A percentile compares a stretch with the other conserved stretches of the same genome.
These are phyloP conservation scores for Pseudocheirus occidentalis DNA, from an alignment of 2,797 vertebrate genomes.

Conservation along the genomic window DNA sequence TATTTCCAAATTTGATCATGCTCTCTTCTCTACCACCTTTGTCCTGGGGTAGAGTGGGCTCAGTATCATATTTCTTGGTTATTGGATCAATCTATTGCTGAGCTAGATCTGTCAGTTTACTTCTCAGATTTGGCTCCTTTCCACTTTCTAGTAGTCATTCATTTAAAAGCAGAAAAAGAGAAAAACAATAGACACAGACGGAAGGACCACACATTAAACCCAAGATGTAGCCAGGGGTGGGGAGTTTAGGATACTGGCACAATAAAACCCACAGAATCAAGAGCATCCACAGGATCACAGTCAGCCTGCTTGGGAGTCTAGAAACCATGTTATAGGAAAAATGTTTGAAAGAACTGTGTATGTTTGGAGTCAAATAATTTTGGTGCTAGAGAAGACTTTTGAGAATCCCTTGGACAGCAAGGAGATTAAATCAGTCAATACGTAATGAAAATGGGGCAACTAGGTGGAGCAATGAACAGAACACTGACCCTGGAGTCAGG, in stretches of 20 bases:
- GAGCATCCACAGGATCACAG: neutral
- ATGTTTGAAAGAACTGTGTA: neutral
- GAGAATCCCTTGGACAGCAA: neutral
- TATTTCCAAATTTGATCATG: neutral
- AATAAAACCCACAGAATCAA: neutral
- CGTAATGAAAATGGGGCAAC: neutral
- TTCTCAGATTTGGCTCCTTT: neutral
- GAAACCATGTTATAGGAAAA: neutral
- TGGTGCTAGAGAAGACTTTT: neutral
- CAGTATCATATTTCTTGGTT: neutral
- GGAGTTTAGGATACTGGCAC: too few species aligned
- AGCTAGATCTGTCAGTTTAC: neutral
- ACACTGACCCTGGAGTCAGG: too few species aligned
- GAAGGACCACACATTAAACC: neutral
- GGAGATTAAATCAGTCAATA: neutral
- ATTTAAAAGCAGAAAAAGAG: neutral
- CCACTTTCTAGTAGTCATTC: neutral
- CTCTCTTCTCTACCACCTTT: neutral
- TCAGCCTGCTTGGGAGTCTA: neutral
- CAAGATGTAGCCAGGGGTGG: neutral
- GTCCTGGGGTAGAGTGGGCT: neutral
- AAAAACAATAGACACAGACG: neutral
- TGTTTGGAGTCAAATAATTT: neutral
- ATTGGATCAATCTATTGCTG: neutral
- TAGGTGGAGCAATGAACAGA: too few species aligned